Base-by-base conservation (phyloP, 1,140 invertebrate genomes). In the Tigriopus japonicus region DNA sequence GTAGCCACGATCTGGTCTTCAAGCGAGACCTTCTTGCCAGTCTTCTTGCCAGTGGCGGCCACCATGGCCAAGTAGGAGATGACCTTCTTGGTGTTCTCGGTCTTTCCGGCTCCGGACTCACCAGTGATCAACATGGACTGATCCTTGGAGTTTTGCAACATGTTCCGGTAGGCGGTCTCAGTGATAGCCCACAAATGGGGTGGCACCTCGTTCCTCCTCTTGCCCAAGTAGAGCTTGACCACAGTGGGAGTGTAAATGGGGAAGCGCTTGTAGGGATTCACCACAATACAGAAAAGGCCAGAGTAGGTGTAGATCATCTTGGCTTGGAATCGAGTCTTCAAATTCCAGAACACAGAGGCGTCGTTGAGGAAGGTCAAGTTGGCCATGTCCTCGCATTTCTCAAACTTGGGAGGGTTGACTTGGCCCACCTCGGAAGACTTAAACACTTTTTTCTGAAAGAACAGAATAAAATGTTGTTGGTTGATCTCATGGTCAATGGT, bases 1-100 rank as follows among this genome's bases (percentile, higher is more conserved):
- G 75, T 95, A 74, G 96, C 91, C 67, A 97, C 89, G 75, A 97
- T 90, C 76, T 96, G 93, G 80, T 97, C 92, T 79, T 96, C 92
- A 69, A 92, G 78, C 7, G 59, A 61, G 13, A 61, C 59, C 23
- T 59, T 64, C 21, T 74, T 72, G 56, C 83, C 82, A 56, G 76
- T 73, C 75, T 87, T 89, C 72, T 84, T 84, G 7, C 55, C 55
- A 28, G 35, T 69, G 3, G 76, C 73, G 61, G 77, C 79, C 55
- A 81, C 75, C 59, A 73, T 71, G 55, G 79, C 79, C 67, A 82
- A 81, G 67, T 82, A 81, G 60, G 75, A 71, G 70, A 81, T 81
- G 54, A 82, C 80, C 67, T 82, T 82, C 69, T 81, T 81, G 40
- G 79, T 81, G 69, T 81, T 81, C 67, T 81, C 79, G 63, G 80